A percentile compares a stretch with the other conserved stretches of the same genome.
These are phyloP conservation scores for Orthosia incerta DNA, from an alignment of 2,888 invertebrate genomes.

Conservation along the genomic window DNA sequence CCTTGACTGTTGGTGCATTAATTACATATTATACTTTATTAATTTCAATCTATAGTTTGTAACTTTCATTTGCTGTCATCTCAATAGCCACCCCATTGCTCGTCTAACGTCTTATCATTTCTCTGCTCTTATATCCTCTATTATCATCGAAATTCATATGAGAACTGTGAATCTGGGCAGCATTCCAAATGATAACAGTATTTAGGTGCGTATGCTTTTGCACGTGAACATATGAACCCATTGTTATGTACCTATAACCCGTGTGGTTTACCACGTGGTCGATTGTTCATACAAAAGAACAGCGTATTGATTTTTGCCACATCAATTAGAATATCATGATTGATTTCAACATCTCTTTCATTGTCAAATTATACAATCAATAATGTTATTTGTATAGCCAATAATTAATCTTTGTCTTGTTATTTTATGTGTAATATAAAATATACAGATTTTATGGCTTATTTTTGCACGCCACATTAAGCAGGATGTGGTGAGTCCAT, in stretches of 20 bases:
- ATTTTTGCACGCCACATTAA: too few relatives aligned
- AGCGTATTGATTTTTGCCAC: constrained; percentile 1
- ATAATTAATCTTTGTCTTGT: background rate
- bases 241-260: too few relatives aligned
- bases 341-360: background rate
- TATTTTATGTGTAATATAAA: background rate
- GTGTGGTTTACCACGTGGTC: too few relatives aligned
- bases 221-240: background rate
- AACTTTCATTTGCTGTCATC: too few relatives aligned
- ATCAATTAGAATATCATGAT: background rate
- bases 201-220: background rate
- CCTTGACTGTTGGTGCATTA: background rate
- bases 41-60: too few relatives aligned
- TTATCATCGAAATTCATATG: too few relatives aligned
- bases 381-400: background rate
- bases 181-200: constrained; percentile 36
- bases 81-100: too few relatives aligned
- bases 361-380: background rate
- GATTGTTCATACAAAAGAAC: background rate
- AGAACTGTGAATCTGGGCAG: constrained; percentile 15
- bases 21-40: too few relatives aligned
- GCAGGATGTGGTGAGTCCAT: too few relatives aligned
- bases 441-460: too few relatives aligned
- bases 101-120: too few relatives aligned
- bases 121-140: too few relatives aligned